phyloP scores from a whole-genome alignment of 2,113 vertebrate genomes.

The Oxyura jamaicensis region DNA sequence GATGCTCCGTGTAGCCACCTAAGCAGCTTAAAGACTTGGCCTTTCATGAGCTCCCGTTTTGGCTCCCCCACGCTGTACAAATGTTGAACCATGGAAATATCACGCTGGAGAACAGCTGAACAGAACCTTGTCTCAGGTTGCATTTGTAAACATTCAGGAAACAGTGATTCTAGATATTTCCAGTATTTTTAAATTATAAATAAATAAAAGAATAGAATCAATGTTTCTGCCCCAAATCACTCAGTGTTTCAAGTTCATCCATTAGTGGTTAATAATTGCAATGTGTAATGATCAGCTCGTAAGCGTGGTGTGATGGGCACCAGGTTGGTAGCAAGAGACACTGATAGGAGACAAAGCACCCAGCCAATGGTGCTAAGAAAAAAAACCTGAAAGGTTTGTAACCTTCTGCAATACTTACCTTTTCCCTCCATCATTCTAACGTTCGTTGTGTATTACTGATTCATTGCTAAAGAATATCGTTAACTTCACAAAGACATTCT shows the following conservation, averaged over 20 bases:
- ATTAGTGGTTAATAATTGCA: background rate
- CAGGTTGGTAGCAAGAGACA: background rate
- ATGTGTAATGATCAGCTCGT: background rate
- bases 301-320: background rate
- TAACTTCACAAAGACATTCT: background rate
- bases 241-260: background rate
- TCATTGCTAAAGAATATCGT: background rate
- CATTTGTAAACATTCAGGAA: constrained; percentile 31
- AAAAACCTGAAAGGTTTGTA: background rate
- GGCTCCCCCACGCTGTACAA: background rate
- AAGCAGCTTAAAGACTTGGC: constrained; percentile 8
- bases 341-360: background rate
- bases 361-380: background rate
- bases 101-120: background rate
- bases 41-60: constrained; percentile 5
- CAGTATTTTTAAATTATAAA: background rate
- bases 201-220: background rate
- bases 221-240: background rate
- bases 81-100: background rate
- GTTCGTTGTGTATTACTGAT: background rate
- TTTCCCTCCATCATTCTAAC: background rate
- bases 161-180: background rate
- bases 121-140: background rate
- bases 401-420: background rate
- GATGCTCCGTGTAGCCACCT: background rate